Percentiles rank a stretch among this genome's conserved stretches.
phyloP scores from a whole-genome alignment of 2,888 invertebrate genomes.

The Agriopis aurantiaria region DNA sequence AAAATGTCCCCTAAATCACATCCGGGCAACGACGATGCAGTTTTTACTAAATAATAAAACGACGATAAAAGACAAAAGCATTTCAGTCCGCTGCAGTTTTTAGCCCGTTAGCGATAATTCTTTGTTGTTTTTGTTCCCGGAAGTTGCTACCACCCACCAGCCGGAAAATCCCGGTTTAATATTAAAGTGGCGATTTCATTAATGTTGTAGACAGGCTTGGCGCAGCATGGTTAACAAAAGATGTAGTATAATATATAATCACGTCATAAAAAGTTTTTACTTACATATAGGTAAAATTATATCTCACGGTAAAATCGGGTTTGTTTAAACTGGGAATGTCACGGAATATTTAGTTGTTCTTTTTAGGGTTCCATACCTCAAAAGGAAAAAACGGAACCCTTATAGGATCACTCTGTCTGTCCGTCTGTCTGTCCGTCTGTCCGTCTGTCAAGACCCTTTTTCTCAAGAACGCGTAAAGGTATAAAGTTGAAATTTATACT shows the following conservation, averaged over 20 bases:
- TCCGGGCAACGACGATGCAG: background rate
- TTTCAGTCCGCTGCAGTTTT: conserved; percentile 12
- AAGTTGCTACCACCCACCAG: conserved; percentile 20
- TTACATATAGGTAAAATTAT: background rate
- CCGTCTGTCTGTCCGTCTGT: too few relatives aligned
- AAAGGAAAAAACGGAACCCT: too few relatives aligned
- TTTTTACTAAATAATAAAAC: conserved; percentile 15
- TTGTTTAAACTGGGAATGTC: background rate
- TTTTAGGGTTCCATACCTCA: too few relatives aligned
- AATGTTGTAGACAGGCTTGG: conserved; percentile 29
- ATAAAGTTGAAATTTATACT: too few relatives aligned
- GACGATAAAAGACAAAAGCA: conserved; percentile 10
- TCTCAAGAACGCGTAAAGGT: too few relatives aligned
- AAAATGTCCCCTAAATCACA: too few relatives aligned
- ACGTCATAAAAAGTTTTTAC: background rate
- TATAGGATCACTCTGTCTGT: too few relatives aligned
- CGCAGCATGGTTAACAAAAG: conserved; percentile 33
- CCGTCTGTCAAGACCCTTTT: too few relatives aligned
- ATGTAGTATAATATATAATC: conserved; percentile 20
- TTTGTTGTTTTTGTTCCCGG: conserved; percentile 24
- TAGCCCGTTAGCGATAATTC: conserved; percentile 13
- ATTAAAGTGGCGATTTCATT: conserved; percentile 38
- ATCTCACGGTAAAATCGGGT: background rate
- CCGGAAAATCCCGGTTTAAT: conserved; percentile 32
- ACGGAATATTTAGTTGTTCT: background rate